Percentiles rank a stretch among this genome's conserved stretches.
phyloP scores from a whole-genome alignment of 2,888 invertebrate genomes.

The Yponomeuta plumbellus region DNA sequence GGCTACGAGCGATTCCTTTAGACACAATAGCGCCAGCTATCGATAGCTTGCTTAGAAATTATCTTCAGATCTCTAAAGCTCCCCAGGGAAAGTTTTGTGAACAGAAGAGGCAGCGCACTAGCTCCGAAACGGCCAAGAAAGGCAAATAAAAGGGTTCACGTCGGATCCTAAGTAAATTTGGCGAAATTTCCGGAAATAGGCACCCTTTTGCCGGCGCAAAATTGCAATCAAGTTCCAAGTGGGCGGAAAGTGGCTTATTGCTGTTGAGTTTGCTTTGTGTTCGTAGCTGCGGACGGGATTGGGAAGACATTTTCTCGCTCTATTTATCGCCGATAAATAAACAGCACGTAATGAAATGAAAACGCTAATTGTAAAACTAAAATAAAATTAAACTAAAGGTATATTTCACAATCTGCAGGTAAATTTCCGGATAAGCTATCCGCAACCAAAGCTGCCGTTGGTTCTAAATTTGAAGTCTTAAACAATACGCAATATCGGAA shows the following conservation, averaged over 20 bases:
- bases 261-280: not conserved
- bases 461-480: too few species aligned
- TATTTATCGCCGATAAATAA: not conserved
- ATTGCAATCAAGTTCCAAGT: not conserved
- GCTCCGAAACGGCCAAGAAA: not conserved
- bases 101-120: not conserved
- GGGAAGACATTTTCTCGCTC: not conserved
- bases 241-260: constrained; percentile 1
- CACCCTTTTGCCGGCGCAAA: not conserved
- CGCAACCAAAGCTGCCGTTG: too few species aligned
- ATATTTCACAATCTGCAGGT: too few species aligned
- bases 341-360: too few species aligned
- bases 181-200: not conserved
- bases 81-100: not conserved
- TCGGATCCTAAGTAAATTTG: constrained; percentile 7
- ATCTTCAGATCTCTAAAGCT: too few species aligned
- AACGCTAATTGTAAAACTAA: not conserved
- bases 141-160: constrained; percentile 3
- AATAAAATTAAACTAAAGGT: not conserved
- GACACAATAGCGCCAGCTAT: too few species aligned
- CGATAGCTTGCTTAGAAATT: too few species aligned
- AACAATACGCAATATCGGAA: too few species aligned
- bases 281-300: not conserved
- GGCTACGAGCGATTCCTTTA: too few species aligned
- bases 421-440: too few species aligned